Conservation (phyloP, 2,888 invertebrate genomes). For the Mimachlamys varia region DNA sequence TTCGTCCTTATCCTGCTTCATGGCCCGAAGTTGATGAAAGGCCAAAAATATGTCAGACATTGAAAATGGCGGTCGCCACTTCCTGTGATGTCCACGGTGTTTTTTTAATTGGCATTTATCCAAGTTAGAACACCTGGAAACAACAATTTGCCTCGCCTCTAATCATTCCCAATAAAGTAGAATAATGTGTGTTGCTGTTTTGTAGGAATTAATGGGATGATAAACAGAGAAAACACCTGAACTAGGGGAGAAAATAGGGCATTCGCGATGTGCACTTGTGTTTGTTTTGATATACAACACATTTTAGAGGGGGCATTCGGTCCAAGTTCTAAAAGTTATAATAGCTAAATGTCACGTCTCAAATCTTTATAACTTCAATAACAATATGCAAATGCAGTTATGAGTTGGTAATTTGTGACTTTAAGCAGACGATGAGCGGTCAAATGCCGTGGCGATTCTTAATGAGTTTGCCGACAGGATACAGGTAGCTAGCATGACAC, state of each 20-base stretch:
- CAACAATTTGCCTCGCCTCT: neutral
- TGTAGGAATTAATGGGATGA: neutral
- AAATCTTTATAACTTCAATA: neutral
- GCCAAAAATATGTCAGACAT: slow-evolving; percentile 64
- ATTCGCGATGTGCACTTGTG: neutral
- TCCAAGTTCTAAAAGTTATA: slow-evolving; percentile 24
- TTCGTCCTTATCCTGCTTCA: neutral
- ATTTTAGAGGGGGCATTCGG: neutral
- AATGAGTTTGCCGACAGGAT: neutral
- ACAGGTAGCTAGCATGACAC: neutral
- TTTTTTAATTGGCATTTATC: slow-evolving; percentile 48
- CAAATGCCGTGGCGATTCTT: neutral
- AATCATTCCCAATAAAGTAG: neutral
- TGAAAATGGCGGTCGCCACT: slow-evolving; percentile 69
- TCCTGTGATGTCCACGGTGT: slow-evolving; percentile 60
- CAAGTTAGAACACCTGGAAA: slow-evolving; percentile 44
- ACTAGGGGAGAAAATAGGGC: neutral
- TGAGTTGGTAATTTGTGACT: neutral
- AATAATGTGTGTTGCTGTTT: neutral
- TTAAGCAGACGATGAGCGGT: neutral
- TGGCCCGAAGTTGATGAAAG: slow-evolving; percentile 5
- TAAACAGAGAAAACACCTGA: neutral
- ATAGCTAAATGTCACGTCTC: neutral
- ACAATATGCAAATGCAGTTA: neutral
- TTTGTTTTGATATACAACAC: neutral